Conservation (phyloP, 2,113 vertebrate genomes). For the Syngnathoides biaculeatus region DNA sequence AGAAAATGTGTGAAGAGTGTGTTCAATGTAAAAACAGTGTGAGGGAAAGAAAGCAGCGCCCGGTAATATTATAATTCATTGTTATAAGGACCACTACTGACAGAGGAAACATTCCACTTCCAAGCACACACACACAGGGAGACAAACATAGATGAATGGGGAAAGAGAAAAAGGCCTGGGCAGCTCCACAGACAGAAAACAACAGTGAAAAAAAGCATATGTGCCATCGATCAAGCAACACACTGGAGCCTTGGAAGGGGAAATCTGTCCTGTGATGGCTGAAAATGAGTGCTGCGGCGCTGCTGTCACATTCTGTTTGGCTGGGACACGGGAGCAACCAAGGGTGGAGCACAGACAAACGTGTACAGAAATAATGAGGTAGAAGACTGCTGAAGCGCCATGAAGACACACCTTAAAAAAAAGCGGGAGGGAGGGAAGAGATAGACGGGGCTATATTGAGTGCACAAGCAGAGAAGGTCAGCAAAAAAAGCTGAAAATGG, state of each 20-base stretch:
- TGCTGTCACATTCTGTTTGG: conserved; percentile 66
- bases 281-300: conserved; percentile 62
- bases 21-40: conserved; percentile 27
- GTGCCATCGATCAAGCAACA: conserved; percentile 60
- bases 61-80: conserved; percentile 39
- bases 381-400: conserved; percentile 44
- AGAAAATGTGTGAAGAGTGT: conserved; percentile 31
- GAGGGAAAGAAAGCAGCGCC: conserved; percentile 33
- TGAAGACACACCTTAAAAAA: conserved; percentile 34
- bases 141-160: conserved; percentile 31
- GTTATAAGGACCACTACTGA: conserved; percentile 51
- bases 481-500: conserved; percentile 10
- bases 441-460: conserved; percentile 43
- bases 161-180: conserved; percentile 5
- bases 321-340: conserved; percentile 33
- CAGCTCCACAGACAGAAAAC: conserved; percentile 18
- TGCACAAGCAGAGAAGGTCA: conserved; percentile 28
- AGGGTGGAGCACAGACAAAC: conserved; percentile 35
- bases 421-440: neutral
- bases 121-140: conserved; percentile 16
- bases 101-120: conserved; percentile 35
- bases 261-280: conserved; percentile 68
- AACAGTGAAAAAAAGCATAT: conserved; percentile 27
- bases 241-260: conserved; percentile 41
- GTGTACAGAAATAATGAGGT: conserved; percentile 59